phyloP scores from a whole-genome alignment of 2,888 invertebrate genomes.

The Dimorphilus gyrociliatus region DNA sequence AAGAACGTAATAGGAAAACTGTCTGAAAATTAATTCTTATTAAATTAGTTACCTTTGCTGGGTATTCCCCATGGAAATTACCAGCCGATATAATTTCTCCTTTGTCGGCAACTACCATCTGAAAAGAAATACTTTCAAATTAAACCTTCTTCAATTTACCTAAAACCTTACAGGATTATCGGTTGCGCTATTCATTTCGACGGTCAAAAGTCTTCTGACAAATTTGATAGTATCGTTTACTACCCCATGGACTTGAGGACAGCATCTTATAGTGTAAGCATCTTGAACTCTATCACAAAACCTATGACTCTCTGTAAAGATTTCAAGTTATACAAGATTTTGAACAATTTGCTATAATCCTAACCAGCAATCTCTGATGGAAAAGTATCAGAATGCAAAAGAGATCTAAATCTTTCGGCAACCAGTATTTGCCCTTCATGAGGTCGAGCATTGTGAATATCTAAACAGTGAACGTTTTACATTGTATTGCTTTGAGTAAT shows the following conservation, averaged over 20 bases:
- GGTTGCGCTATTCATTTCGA: conserved; percentile 51
- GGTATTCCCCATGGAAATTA: conserved; percentile 55
- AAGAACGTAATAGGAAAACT: not conserved
- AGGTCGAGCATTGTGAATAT: conserved; percentile 47
- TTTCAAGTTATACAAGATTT: not conserved
- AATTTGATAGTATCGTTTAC: conserved; percentile 51
- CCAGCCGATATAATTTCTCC: conserved; percentile 51
- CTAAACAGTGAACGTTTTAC: no score
- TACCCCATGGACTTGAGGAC: conserved; percentile 51
- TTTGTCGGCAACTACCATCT: conserved; percentile 37
- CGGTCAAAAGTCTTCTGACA: conserved; percentile 44
- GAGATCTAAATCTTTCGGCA: conserved; percentile 44
- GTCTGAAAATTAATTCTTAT: not conserved
- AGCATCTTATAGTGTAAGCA: conserved; percentile 50
- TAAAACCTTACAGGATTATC: conserved; percentile 46
- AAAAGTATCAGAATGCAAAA: conserved; percentile 47
- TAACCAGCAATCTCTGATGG: conserved; percentile 49
- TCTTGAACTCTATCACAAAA: conserved; percentile 51
- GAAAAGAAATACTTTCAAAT: not conserved
- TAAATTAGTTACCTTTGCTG: conserved; percentile 43
- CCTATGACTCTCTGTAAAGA: conserved; percentile 45
- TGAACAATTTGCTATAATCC: conserved; percentile 4
- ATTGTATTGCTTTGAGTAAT: conserved; percentile 3
- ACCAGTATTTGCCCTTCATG: conserved; percentile 48
- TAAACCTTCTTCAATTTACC: not conserved